phyloP scores from a whole-genome alignment of 2,797 vertebrate genomes.

The Onychomys arenicola region DNA sequence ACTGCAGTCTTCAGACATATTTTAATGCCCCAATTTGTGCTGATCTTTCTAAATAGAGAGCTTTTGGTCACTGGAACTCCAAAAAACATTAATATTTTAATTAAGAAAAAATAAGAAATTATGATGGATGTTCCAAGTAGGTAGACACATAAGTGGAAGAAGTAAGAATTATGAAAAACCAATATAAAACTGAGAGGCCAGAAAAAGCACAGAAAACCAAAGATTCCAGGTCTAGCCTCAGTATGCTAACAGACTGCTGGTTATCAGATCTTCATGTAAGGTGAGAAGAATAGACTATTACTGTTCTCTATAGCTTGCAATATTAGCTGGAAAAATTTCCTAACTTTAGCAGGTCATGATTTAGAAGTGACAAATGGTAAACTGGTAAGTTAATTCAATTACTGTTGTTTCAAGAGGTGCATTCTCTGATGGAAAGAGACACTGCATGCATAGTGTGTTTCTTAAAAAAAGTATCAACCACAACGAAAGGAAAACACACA shows the following conservation, averaged over 20 bases:
- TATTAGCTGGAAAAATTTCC: neutral
- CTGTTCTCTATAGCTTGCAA: neutral
- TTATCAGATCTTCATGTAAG: neutral
- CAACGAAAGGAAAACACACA: neutral
- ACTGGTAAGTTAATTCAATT: neutral
- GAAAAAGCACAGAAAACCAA: neutral
- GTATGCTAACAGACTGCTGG: neutral
- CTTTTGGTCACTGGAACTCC: neutral
- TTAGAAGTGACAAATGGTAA: neutral
- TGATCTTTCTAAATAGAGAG: constrained; percentile 64
- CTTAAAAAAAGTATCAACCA: neutral
- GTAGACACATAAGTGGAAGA: neutral
- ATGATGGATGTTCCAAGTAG: neutral
- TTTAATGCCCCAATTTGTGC: constrained; percentile 49
- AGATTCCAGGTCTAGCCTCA: neutral
- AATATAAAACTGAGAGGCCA: neutral
- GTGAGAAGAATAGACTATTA: neutral
- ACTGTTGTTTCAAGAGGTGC: neutral
- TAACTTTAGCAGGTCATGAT: neutral
- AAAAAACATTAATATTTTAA: constrained; percentile 60
- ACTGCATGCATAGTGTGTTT: neutral
- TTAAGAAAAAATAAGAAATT: constrained; percentile 46
- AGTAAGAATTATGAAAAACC: neutral
- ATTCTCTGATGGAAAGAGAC: neutral
- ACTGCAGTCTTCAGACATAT: constrained; percentile 5